Evolutionary conservation across 2,888 invertebrate species (phyloP).

Genomic region (Chelonus formosanus): DNA sequence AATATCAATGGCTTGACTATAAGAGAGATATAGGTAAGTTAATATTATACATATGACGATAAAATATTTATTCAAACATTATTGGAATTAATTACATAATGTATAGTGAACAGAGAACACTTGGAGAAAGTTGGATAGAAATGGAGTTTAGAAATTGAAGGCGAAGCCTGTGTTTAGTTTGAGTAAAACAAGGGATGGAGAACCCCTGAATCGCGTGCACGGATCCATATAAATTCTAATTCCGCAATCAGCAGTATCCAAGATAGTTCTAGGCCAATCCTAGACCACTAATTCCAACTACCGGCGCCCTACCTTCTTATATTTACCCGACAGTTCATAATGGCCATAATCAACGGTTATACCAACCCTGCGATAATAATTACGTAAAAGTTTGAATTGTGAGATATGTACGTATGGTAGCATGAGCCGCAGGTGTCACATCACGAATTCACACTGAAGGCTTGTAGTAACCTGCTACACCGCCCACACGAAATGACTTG

Average conservation of each 20-base stretch:
- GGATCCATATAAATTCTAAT: constrained; percentile 65
- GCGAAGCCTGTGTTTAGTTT: constrained; percentile 18
- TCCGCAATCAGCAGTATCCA: constrained; percentile 62
- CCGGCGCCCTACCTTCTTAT: constrained; percentile 44
- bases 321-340: constrained; percentile 62
- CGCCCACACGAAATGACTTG: constrained; percentile 6
- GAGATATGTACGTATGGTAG: constrained; percentile 21
- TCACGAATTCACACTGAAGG: constrained; percentile 31
- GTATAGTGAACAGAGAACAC: too few species aligned
- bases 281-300: constrained; percentile 59
- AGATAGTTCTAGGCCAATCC: constrained; percentile 63
- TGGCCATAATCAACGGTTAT: constrained; percentile 63
- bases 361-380: constrained; percentile 58
- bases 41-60: too few species aligned
- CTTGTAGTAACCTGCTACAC: constrained; percentile 10
- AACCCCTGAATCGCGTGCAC: constrained; percentile 62
- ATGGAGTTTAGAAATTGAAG: constrained; percentile 1
- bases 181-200: constrained; percentile 45
- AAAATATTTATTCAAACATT: too few species aligned
- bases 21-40: too few species aligned
- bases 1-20: too few species aligned
- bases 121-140: too few species aligned
- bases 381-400: constrained; percentile 46
- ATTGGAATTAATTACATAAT: too few species aligned
- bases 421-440: constrained; percentile 30